Evolutionary conservation across 2,797 vertebrate genomes (phyloP).

Genomic region (Neoniphon sammara): DNA sequence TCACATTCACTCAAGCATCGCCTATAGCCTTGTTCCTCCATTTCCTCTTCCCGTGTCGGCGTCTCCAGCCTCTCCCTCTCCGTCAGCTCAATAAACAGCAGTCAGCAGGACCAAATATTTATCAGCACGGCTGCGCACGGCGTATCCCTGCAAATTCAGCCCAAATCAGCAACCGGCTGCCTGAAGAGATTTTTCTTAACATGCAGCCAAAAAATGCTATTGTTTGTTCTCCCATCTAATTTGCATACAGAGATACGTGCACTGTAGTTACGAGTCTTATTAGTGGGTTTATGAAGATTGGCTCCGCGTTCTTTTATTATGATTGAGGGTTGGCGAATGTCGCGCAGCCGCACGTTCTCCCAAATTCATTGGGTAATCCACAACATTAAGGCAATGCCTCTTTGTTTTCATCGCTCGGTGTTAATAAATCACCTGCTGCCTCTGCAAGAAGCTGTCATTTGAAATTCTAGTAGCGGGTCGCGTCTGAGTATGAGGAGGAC

Average conservation of each 20-base stretch:
- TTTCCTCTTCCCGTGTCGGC: constrained; percentile 50
- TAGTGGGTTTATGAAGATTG: constrained; percentile 14
- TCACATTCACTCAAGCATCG: constrained; percentile 72
- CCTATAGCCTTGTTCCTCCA: constrained; percentile 65
- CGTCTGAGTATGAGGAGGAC: constrained; percentile 63
- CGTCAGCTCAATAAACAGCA: constrained; percentile 65
- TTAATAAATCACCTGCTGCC: constrained; percentile 76
- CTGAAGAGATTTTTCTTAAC: neutral
- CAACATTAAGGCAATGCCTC: constrained; percentile 36
- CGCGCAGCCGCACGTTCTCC: constrained; percentile 20
- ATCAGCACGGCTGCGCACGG: constrained; percentile 43
- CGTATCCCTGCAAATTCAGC: constrained; percentile 35
- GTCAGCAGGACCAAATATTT: constrained; percentile 62
- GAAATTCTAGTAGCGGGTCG: constrained; percentile 74
- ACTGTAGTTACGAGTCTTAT: neutral
- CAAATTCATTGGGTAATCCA: constrained; percentile 44
- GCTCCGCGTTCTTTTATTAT: neutral
- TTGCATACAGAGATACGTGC: constrained; percentile 48
- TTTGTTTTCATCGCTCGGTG: constrained; percentile 64
- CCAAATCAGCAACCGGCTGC: constrained; percentile 30
- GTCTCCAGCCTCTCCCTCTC: constrained; percentile 42
- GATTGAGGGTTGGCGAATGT: constrained; percentile 25
- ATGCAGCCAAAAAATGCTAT: neutral
- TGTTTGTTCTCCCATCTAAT: constrained; percentile 32
- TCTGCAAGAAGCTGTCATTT: constrained; percentile 66